Evolutionary conservation across 2,888 invertebrate species (phyloP).

Genomic region (Mythimna loreyi): DNA sequence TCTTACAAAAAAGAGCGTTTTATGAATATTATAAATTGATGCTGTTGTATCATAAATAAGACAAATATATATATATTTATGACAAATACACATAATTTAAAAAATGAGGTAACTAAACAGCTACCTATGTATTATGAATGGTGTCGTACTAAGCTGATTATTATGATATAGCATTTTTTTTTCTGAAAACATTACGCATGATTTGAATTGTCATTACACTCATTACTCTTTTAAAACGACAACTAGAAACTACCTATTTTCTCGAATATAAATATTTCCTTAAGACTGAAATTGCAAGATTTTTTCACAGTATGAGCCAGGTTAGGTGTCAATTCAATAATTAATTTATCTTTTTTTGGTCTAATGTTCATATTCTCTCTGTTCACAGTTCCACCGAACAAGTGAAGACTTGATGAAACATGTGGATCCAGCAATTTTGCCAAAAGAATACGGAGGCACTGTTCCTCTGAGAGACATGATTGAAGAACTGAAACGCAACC

Average conservation of each 20-base stretch:
- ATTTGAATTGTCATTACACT: not conserved
- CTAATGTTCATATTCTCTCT: constrained; percentile 21
- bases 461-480: constrained; percentile 96
- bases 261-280: not conserved
- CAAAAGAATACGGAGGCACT: constrained; percentile 97
- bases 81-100: not conserved
- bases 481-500: constrained; percentile 92
- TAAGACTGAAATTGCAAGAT: not conserved
- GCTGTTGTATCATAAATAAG: no score
- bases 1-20: no score
- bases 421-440: constrained; percentile 94
- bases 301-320: not conserved
- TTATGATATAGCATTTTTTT: constrained; percentile 13
- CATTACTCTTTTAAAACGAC: no score
- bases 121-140: constrained; percentile 5
- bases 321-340: not conserved
- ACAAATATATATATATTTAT: no score
- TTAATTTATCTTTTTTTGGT: not conserved
- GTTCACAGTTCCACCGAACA: constrained; percentile 93
- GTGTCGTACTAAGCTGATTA: constrained; percentile 9
- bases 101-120: not conserved
- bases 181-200: not conserved
- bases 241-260: not conserved
- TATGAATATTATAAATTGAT: no score
- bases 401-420: constrained; percentile 93